Evolutionary conservation across 2,113 vertebrate genomes (phyloP).

Genomic region (Oophaga pumilio): DNA sequence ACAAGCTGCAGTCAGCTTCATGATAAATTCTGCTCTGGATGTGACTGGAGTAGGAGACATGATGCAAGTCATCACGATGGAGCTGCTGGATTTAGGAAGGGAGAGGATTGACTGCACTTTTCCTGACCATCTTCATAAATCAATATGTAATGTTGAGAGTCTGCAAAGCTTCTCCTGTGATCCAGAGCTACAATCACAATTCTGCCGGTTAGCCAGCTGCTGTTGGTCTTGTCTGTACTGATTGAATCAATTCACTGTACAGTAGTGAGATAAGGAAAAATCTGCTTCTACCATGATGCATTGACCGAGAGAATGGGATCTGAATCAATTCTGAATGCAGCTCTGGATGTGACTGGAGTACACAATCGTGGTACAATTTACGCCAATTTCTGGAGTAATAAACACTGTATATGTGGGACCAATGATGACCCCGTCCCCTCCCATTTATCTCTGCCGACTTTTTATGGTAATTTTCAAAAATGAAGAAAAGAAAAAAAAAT

Average conservation of each 20-base stretch:
- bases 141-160: background rate
- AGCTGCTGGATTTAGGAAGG: background rate
- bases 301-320: too few relatives aligned
- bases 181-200: background rate
- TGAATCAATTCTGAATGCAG: background rate
- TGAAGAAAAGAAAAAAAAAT: too few relatives aligned
- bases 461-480: too few relatives aligned
- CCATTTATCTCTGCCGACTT: too few relatives aligned
- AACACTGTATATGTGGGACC: too few relatives aligned
- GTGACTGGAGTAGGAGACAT: background rate
- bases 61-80: background rate
- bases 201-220: background rate
- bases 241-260: too few relatives aligned
- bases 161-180: background rate
- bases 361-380: background rate
- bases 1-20: background rate
- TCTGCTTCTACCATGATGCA: too few relatives aligned
- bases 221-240: too few relatives aligned
- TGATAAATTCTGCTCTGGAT: slow-evolving; percentile 7
- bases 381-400: too few relatives aligned
- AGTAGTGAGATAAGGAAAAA: too few relatives aligned
- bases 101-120: background rate
- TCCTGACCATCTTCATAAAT: background rate
- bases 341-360: background rate
- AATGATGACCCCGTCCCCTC: too few relatives aligned